A percentile compares a stretch with the other conserved stretches of the same genome.
Conservation (phyloP, 2,888 invertebrate species). For the Yponomeuta evonymella region DNA sequence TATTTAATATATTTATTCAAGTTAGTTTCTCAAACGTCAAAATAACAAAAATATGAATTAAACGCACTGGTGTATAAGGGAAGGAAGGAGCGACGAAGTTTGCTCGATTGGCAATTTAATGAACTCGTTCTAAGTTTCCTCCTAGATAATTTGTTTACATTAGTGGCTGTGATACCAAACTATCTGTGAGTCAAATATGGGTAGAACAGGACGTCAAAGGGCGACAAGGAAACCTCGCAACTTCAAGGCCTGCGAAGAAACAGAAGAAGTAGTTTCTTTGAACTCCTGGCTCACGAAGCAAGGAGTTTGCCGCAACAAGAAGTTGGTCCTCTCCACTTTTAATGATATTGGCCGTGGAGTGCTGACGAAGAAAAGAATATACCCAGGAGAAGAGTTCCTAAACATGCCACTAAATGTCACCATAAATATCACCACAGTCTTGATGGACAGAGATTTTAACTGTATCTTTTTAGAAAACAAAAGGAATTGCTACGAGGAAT, state of each 20-base stretch:
- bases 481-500: constrained; percentile 58
- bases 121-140: too few species aligned
- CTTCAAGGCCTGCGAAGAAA: constrained; percentile 49
- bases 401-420: constrained; percentile 77
- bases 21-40: background rate
- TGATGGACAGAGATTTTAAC: constrained; percentile 73
- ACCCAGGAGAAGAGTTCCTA: constrained; percentile 76
- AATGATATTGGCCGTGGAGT: constrained; percentile 84
- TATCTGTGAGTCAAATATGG: constrained; percentile 46
- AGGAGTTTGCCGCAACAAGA: constrained; percentile 75
- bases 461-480: constrained; percentile 54
- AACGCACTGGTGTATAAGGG: too few species aligned
- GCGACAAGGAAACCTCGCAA: constrained; percentile 43
- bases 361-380: constrained; percentile 74
- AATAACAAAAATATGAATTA: background rate
- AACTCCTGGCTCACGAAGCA: constrained; percentile 72
- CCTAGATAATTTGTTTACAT: too few species aligned
- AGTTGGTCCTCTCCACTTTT: constrained; percentile 77
- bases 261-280: constrained; percentile 58
- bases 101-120: too few species aligned
- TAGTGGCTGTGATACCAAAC: background rate
- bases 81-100: too few species aligned
- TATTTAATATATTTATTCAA: too few species aligned
- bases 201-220: constrained; percentile 66
- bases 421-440: constrained; percentile 75